phyloP scores from a whole-genome alignment of 2,797 vertebrate species.

The Zalophus californianus region DNA sequence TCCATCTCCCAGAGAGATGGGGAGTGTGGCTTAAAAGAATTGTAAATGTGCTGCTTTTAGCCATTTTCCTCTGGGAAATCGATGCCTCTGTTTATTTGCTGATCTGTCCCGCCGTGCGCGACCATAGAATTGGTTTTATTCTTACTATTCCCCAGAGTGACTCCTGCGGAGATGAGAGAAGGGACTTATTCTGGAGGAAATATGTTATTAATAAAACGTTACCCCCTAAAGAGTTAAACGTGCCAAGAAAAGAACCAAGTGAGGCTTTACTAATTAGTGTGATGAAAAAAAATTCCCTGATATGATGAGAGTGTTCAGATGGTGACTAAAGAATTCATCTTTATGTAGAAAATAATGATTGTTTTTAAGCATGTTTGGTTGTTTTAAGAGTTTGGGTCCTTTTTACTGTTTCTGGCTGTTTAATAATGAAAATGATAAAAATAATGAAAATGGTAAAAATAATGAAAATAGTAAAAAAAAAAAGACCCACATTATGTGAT shows the following conservation, averaged over 20 bases:
- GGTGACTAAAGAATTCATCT: conserved; percentile 39
- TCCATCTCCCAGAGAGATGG: conserved; percentile 64
- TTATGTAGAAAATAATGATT: conserved; percentile 21
- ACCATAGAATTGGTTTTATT: conserved; percentile 35
- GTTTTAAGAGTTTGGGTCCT: conserved; percentile 17
- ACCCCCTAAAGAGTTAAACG: conserved; percentile 50
- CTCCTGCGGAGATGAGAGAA: background rate
- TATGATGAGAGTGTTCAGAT: background rate
- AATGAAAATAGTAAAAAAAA: background rate
- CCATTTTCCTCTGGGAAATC: conserved; percentile 60
- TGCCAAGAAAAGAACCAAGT: conserved; percentile 46
- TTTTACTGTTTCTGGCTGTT: conserved; percentile 40
- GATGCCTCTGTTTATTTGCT: conserved; percentile 62
- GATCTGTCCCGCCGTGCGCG: conserved; percentile 48
- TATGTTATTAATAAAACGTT: conserved; percentile 66
- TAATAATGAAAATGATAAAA: conserved; percentile 57
- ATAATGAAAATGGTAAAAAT: conserved; percentile 8
- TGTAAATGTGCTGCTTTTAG: conserved; percentile 61
- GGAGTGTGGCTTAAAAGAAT: conserved; percentile 64
- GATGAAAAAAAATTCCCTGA: conserved; percentile 25
- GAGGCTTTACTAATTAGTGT: conserved; percentile 60
- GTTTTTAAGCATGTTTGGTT: conserved; percentile 30
- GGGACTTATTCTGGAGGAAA: conserved; percentile 61
- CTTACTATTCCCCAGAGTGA: background rate
- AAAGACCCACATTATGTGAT: background rate